Conservation (phyloP, 2,797 vertebrate species). For the Meriones psammophilus region DNA sequence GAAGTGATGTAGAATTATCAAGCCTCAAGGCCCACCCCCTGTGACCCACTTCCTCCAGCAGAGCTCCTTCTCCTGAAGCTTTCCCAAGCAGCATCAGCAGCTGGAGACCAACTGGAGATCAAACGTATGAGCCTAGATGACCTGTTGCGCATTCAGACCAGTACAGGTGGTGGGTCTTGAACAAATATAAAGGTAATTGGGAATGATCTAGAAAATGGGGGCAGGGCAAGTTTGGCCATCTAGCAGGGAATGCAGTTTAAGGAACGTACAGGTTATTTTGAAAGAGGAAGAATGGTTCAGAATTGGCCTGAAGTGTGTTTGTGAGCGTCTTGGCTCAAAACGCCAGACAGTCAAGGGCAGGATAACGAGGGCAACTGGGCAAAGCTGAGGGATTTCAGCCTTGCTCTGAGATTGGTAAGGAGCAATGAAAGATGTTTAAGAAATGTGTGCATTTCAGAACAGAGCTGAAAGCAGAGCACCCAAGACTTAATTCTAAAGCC, state of each 20-base stretch:
- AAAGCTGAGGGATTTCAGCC: background rate
- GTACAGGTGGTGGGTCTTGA: background rate
- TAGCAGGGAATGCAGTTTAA: constrained; percentile 24
- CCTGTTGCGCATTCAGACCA: background rate
- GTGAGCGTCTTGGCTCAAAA: background rate
- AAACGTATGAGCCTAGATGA: background rate
- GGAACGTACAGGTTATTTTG: constrained; percentile 46
- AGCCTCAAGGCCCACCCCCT: background rate
- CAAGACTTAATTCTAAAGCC: constrained; percentile 7
- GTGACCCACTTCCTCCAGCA: background rate
- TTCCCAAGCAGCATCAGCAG: background rate
- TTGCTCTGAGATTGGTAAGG: background rate
- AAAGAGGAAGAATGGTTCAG: constrained; percentile 34
- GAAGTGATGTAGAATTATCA: background rate
- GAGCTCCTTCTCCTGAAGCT: background rate
- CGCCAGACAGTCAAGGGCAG: constrained; percentile 8
- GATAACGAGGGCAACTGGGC: background rate
- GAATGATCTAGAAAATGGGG: background rate
- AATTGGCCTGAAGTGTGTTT: constrained; percentile 10
- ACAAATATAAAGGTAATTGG: background rate
- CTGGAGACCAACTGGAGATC: background rate
- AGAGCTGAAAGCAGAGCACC: background rate
- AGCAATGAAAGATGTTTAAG: background rate
- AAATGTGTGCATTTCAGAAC: constrained; percentile 19
- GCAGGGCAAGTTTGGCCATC: background rate